A percentile compares a stretch with the other conserved stretches of the same genome.
phyloP scores from a whole-genome alignment of 2,113 vertebrate species.

The Equus quagga region DNA sequence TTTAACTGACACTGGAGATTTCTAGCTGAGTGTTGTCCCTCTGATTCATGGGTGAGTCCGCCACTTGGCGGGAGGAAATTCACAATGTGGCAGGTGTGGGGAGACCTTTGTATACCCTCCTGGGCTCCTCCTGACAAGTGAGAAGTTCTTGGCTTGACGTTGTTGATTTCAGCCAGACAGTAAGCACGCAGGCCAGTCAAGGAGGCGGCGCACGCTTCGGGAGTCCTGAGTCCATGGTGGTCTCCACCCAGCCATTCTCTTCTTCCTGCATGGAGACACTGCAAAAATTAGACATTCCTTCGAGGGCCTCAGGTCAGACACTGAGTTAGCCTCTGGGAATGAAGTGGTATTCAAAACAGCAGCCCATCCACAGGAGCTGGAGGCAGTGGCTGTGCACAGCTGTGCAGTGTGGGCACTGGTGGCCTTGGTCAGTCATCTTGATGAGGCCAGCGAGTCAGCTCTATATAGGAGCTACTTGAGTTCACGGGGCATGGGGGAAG shows the following conservation, averaged over 20 bases:
- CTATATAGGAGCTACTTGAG: too few relatives aligned
- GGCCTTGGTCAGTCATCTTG: neutral
- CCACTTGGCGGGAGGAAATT: neutral
- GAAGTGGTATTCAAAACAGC: too few relatives aligned
- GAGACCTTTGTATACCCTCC: neutral
- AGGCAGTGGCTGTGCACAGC: too few relatives aligned
- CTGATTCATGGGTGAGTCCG: too few relatives aligned
- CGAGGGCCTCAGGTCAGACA: neutral
- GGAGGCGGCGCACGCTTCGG: rapidly evolving
- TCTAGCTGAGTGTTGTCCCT: neutral
- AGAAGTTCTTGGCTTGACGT: neutral
- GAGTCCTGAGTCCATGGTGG: too few relatives aligned
- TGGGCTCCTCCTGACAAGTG: neutral
- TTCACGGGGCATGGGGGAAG: neutral
- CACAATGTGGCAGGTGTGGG: neutral
- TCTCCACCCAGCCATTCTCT: neutral
- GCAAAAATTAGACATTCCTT: too few relatives aligned
- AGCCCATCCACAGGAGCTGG: too few relatives aligned
- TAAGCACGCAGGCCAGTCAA: rapidly evolving
- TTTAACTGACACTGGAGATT: too few relatives aligned
- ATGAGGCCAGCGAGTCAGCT: neutral
- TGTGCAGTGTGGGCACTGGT: too few relatives aligned
- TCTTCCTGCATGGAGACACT: neutral
- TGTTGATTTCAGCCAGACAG: neutral
- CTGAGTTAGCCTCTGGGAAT: neutral